phyloP scores from a whole-genome alignment of 2,888 invertebrate species.

The Diarsia rubi region DNA sequence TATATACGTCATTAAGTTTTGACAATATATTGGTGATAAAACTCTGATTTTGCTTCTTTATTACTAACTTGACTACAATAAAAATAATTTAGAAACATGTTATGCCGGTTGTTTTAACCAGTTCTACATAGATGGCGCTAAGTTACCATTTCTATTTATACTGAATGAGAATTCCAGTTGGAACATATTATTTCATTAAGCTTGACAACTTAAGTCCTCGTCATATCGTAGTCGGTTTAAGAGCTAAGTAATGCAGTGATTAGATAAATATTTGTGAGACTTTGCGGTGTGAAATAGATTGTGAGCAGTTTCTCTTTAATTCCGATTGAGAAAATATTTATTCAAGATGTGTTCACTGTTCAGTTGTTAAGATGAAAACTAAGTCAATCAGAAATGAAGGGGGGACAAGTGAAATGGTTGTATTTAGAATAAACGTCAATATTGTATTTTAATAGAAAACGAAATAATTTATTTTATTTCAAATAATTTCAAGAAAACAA shows the following conservation, averaged over 20 bases:
- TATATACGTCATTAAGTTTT: constrained; percentile 44
- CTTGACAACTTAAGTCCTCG: constrained; percentile 42
- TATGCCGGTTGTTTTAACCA: constrained; percentile 20
- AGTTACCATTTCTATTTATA: constrained; percentile 51
- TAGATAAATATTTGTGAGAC: constrained; percentile 23
- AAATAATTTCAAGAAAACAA: not conserved
- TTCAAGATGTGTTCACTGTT: not conserved
- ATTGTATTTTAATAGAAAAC: not conserved
- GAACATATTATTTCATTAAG: constrained; percentile 31
- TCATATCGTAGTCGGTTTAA: constrained; percentile 17
- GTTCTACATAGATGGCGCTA: constrained; percentile 59
- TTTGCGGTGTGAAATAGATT: not conserved
- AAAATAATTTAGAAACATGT: constrained; percentile 34
- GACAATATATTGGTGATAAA: constrained; percentile 50
- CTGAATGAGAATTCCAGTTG: constrained; percentile 38
- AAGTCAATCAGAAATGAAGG: not conserved
- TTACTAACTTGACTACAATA: constrained; percentile 26
- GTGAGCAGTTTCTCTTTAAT: not conserved
- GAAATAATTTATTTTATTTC: not conserved
- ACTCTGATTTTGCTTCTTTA: constrained; percentile 38
- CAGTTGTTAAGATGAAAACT: not conserved
- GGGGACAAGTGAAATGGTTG: not conserved
- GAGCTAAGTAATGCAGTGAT: constrained; percentile 22
- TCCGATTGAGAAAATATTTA: constrained; percentile 9
- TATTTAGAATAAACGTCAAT: not conserved